These are phyloP conservation scores for Xenops minutus DNA, from an alignment of 2,797 vertebrate species.

Conservation along the genomic window DNA sequence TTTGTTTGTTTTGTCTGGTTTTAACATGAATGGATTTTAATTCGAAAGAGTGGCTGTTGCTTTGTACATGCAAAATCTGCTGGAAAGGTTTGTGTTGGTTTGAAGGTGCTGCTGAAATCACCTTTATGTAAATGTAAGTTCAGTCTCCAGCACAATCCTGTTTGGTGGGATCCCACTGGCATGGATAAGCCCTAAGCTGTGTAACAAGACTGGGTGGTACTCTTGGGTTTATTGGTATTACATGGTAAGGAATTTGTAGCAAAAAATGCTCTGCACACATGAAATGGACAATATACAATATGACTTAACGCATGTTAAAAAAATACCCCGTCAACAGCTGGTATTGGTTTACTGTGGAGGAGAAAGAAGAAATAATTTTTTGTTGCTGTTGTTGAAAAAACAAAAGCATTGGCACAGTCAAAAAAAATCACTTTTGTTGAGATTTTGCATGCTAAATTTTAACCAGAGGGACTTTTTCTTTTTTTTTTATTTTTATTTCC, in stretches of 20 bases:
- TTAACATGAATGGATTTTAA: neutral
- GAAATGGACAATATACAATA: constrained; percentile 38
- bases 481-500: neutral
- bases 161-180: neutral
- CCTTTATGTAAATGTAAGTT: neutral
- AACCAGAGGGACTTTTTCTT: neutral
- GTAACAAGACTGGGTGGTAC: neutral
- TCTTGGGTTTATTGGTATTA: neutral
- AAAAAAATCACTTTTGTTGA: constrained; percentile 56
- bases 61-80: neutral
- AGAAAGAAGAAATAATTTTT: constrained; percentile 41
- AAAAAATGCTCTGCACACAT: constrained; percentile 30
- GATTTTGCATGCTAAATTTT: constrained; percentile 58
- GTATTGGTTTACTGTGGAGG: constrained; percentile 41
- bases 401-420: constrained; percentile 56
- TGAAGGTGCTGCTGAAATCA: neutral
- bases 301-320: constrained; percentile 27
- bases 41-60: neutral
- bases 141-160: rapidly evolving
- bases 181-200: neutral
- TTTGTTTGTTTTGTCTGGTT: neutral
- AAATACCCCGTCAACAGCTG: constrained; percentile 37
- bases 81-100: neutral
- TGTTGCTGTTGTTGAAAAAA: constrained; percentile 37
- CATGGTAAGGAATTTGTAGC: constrained; percentile 25